phyloP scores from a whole-genome alignment of 2,888 invertebrate genomes.

The Zaprionus obscuricornis region DNA sequence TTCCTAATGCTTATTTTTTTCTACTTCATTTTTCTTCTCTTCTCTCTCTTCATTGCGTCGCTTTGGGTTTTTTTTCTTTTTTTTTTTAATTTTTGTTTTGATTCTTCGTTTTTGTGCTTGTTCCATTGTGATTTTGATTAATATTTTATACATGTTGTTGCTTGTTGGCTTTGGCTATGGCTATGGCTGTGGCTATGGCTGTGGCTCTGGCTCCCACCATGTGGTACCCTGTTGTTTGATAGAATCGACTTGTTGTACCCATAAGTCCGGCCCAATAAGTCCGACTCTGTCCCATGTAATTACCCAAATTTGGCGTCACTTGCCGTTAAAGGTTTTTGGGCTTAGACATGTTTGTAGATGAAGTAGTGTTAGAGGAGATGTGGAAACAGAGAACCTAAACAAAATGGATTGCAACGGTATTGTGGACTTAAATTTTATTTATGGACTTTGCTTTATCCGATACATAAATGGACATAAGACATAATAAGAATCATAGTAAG shows the following conservation, averaged over 20 bases:
- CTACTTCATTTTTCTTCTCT: constrained; percentile 26
- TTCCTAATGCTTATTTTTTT: constrained; percentile 50
- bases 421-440: constrained; percentile 53
- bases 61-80: constrained; percentile 30
- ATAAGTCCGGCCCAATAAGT: not conserved
- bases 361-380: not conserved
- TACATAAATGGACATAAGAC: constrained; percentile 31
- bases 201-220: no score
- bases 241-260: constrained; percentile 5
- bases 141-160: constrained; percentile 67
- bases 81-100: constrained; percentile 62
- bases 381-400: constrained; percentile 23
- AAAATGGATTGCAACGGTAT: constrained; percentile 54
- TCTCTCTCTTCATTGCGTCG: no score
- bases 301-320: constrained; percentile 75
- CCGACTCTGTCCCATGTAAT: constrained; percentile 54
- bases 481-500: no score
- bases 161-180: constrained; percentile 49
- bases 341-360: not conserved
- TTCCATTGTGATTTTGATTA: constrained; percentile 69
- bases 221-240: no score
- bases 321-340: constrained; percentile 63
- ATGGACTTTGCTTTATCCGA: constrained; percentile 40
- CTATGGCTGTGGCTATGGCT: constrained; percentile 1
- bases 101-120: constrained; percentile 51